Evolutionary conservation across 92 coral and sea anemone genomes (phyloP), one percentile per base, ranked within the genome.

Genomic region (Zoanthus sansibaricus): DNA sequence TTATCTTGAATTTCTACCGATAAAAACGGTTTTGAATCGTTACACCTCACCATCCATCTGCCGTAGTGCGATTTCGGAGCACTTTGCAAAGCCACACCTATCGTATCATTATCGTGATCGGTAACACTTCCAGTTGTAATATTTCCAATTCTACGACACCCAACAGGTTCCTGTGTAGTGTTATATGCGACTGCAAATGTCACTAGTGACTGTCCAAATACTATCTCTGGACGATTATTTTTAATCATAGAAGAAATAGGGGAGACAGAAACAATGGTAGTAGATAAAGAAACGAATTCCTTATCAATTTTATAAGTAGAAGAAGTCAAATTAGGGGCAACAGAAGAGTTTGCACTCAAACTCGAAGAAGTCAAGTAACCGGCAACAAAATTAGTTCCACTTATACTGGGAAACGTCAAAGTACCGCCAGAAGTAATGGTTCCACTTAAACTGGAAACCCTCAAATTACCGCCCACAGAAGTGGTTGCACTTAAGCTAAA

Each of bases 71-170:
- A 37, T 13, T 62, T 6, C 0, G n/a, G 59, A 3, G 56, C 84
- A n/a, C 42, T 15, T 4, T 18, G 12, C n/a, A 79, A 5, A 1
- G 84, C 84, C 10, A 79, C 11, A 1, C 84, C 84, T 47, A 7
- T 47, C 1, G 3, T 18, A 51, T 25, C 1, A 45, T 51, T 55
- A 44, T 79, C 84, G 0, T 9, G 44, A 25, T 79, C 84, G 0
- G 59, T 33, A 9, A 79, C 84, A 33, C 49, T 13, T 62, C 72
- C 74, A 13, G 45, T 14, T 5, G 84, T 79, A 6, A 79, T 79
- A 20, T 62, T 79, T 25, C 0, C 25, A 25, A 25, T 25, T 25
- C 25, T 25, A 0, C 25, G 25, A 25, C 25, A 25, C 25, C 62
- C 33, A 10, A 66, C 21, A 14, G 84, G 84, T 1, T 62, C 69